Conservation (phyloP, 2,888 invertebrate genomes). For the Brachyptera putata region DNA sequence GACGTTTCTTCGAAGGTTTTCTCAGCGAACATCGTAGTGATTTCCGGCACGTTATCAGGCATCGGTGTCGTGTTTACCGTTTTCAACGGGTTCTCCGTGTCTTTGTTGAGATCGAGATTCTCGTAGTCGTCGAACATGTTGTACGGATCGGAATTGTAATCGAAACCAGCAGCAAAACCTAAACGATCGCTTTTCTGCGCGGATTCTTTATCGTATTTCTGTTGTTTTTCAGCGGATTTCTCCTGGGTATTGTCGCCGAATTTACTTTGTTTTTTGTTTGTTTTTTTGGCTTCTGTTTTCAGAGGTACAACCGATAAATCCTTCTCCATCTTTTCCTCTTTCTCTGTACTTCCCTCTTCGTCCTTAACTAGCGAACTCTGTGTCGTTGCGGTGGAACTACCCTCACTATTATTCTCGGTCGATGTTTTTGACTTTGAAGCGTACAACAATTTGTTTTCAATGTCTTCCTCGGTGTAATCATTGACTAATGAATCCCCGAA, state of each 20-base stretch:
- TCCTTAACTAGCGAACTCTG: background rate
- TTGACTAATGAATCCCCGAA: background rate
- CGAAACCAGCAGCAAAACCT: background rate
- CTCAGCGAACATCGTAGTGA: background rate
- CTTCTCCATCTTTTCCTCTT: background rate
- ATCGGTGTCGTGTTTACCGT: no score
- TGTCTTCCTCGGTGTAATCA: slow-evolving; percentile 18
- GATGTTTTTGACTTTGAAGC: background rate
- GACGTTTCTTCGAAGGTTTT: no score
- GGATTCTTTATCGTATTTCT: background rate
- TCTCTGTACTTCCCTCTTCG: background rate
- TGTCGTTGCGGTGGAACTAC: background rate
- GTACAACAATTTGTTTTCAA: slow-evolving; percentile 21
- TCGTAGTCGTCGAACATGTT: slow-evolving; percentile 11
- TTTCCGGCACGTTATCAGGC: background rate
- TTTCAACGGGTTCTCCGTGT: background rate
- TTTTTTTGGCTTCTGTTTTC: background rate
- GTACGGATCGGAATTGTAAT: background rate
- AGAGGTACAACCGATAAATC: background rate
- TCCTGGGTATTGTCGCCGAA: background rate
- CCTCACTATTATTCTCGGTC: background rate
- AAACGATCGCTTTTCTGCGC: background rate
- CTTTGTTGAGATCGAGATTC: background rate
- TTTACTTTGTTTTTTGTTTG: background rate
- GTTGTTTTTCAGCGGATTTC: background rate